phyloP scores from a whole-genome alignment of 2,797 vertebrate genomes.

The Leptoclinus maculatus region DNA sequence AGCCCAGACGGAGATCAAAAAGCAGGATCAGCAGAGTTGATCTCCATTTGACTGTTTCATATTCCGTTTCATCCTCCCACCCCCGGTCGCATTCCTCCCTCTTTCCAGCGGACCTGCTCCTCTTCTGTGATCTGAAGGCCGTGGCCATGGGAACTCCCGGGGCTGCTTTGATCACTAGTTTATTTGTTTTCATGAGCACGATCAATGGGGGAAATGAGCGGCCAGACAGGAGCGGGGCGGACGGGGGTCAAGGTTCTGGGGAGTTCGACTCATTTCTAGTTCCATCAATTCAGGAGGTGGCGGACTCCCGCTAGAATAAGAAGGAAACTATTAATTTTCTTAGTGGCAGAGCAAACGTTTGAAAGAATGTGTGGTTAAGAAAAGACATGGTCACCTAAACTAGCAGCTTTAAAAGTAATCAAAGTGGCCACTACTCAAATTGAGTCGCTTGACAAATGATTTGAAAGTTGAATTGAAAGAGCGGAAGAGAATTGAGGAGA shows the following conservation, averaged over 20 bases:
- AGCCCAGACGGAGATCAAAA: constrained; percentile 67
- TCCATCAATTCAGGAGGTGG: constrained; percentile 27
- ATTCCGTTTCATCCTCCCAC: constrained; percentile 77
- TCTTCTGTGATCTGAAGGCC: constrained; percentile 63
- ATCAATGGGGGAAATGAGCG: constrained; percentile 34
- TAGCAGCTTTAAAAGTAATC: constrained; percentile 16
- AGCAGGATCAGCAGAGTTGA: constrained; percentile 71
- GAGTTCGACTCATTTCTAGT: constrained; percentile 29
- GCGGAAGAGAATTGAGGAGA: neutral
- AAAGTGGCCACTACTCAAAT: neutral
- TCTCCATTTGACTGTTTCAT: constrained; percentile 67
- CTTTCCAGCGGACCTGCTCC: constrained; percentile 47
- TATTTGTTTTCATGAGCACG: constrained; percentile 51
- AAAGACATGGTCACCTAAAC: constrained; percentile 21
- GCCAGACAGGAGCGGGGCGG: neutral
- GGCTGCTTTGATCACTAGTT: constrained; percentile 66
- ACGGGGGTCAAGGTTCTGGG: neutral
- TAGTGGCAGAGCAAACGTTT: neutral
- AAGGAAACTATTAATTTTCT: constrained; percentile 5
- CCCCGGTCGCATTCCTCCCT: constrained; percentile 28
- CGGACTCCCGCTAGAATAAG: neutral
- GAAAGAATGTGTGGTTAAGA: neutral
- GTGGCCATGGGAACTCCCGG: constrained; percentile 45
- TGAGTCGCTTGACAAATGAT: constrained; percentile 50
- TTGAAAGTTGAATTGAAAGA: constrained; percentile 36